Evolutionary conservation across 2,888 invertebrate species (phyloP).

Genomic region (Leptopilina drosophilae): DNA sequence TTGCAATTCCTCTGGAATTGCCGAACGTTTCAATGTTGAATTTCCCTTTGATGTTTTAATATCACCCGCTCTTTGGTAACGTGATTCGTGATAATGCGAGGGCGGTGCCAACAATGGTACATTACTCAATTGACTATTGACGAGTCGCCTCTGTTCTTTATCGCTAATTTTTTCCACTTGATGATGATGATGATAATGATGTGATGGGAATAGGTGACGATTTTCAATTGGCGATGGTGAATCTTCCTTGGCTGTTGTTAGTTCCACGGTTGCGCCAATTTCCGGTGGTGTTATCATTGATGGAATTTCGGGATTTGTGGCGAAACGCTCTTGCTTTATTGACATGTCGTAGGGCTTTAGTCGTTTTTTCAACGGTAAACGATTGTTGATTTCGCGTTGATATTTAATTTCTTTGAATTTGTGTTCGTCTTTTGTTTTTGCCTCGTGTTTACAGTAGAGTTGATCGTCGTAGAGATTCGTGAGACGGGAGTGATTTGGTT

Average conservation of each 20-base stretch:
- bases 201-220: not conserved
- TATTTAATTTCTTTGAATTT: constrained; percentile 60
- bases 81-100: constrained; percentile 51
- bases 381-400: constrained; percentile 63
- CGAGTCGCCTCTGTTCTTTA: constrained; percentile 52
- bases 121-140: constrained; percentile 50
- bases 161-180: constrained; percentile 53
- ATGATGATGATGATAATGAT: constrained; percentile 56
- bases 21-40: constrained; percentile 53
- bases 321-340: constrained; percentile 62
- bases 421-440: constrained; percentile 57
- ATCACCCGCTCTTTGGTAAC: constrained; percentile 51
- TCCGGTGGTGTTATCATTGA: constrained; percentile 13
- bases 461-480: constrained; percentile 64
- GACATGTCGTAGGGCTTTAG: constrained; percentile 61
- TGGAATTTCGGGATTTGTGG: constrained; percentile 59
- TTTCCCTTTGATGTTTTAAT: constrained; percentile 55
- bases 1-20: too few species aligned
- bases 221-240: not conserved
- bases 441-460: constrained; percentile 63
- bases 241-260: constrained; percentile 32
- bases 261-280: constrained; percentile 50
- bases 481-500: constrained; percentile 54
- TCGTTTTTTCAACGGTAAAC: constrained; percentile 72
- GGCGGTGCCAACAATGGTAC: constrained; percentile 2